phyloP scores from a whole-genome alignment of 1,140 invertebrate genomes.

The Trachymyrmex septentrionalis region DNA sequence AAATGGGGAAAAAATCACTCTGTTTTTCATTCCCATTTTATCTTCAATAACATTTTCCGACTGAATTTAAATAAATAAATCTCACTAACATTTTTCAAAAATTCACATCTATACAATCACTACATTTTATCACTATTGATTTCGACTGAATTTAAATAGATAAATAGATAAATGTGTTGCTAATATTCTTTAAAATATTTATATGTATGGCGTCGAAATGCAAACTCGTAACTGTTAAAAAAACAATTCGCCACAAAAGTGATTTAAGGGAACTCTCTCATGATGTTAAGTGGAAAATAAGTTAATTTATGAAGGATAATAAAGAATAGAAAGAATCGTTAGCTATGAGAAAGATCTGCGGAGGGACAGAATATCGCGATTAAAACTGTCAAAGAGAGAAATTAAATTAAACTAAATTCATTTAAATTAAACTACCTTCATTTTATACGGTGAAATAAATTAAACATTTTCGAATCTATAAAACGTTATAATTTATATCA shows the following conservation, averaged over 20 bases:
- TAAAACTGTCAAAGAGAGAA: background rate
- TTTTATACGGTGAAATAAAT: background rate
- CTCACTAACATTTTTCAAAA: background rate
- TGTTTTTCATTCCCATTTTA: background rate
- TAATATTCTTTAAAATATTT: background rate
- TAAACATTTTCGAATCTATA: background rate
- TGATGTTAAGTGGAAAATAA: background rate
- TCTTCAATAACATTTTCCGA: background rate
- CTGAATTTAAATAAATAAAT: background rate
- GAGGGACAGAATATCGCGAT: background rate
- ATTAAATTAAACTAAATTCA: background rate
- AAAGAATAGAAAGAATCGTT: background rate
- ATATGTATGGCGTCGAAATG: background rate
- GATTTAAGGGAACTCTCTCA: background rate
- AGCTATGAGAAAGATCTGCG: background rate
- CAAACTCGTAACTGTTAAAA: background rate
- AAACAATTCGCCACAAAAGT: background rate
- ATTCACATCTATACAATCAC: background rate
- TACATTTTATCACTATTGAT: slow-evolving; percentile 21
- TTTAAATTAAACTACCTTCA: background rate
- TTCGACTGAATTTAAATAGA: background rate
- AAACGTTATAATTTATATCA: background rate
- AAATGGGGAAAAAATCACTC: background rate
- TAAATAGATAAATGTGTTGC: background rate
- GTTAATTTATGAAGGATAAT: background rate